Base-by-base conservation (phyloP, 2,113 vertebrate species). In the Brachyistius frenatus region DNA sequence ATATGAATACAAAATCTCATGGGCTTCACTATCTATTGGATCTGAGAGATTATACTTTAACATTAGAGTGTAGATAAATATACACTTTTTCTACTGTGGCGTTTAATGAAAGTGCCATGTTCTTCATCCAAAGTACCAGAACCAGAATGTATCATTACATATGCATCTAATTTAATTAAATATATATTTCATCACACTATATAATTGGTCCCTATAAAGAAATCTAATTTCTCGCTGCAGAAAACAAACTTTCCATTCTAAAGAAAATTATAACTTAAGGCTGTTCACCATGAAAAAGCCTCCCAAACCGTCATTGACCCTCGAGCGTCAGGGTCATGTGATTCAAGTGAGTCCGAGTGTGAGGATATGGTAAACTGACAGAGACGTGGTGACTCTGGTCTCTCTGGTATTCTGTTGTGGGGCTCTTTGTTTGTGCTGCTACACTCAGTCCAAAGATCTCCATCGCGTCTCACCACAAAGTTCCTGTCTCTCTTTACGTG, bases 161-260 rank as follows among this genome's bases (percentile, higher is more conserved):
- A 69, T 46, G 69, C 23, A 80, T 73, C 83, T 55, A 78, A 77
- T 81, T 70, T 73, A 83, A 83, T 83, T 79, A 77, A 64, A 74
- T 52, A 84, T 80, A 75, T 61, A 54, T 63, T 53, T 80, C 9
- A 86, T 76, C 75, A 79, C 64, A 73, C 70, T 41, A 63, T 73
- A 78, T 55, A 69, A 67, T 93, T 94, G 92, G 92, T 93, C 91
- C 92, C 93, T 89, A 89, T 87, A 86, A 55, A 86, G 14, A 78
- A 62, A 23, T 64, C 7, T 69, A 57, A 63, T 50, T 72, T 66
- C 32, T 76, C 32, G 9, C 67, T 70, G 53, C 53, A 60, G 61
- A n/a, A 81, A 85, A 78, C 37, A 83, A 66, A 58, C 23, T 69
- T 76, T 81, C 5, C 49, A 36, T 70, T 80, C 37, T 49, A 64